A percentile compares a stretch with the other conserved stretches of the same genome.
Evolutionary conservation across 2,888 invertebrate species (phyloP).

Genomic region (Eupithecia subfuscata): DNA sequence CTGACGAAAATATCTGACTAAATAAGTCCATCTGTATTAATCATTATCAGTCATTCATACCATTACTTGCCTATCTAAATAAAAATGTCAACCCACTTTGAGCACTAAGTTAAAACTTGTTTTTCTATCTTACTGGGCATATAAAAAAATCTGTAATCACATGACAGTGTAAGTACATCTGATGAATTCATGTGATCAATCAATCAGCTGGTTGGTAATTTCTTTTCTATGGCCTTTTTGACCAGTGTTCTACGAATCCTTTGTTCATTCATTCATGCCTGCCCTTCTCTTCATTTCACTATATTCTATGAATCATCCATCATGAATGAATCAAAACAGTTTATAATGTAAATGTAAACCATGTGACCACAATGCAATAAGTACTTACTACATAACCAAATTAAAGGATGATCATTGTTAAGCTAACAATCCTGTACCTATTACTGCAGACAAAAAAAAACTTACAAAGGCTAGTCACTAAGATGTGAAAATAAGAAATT

Average conservation of each 20-base stretch:
- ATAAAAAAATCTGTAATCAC: conserved; percentile 53
- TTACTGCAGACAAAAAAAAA: not conserved
- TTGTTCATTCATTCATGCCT: not conserved
- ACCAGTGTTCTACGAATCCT: not conserved
- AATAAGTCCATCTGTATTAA: not conserved
- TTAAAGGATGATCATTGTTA: not conserved
- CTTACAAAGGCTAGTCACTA: not conserved
- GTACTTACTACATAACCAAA: not conserved
- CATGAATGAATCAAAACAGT: not conserved
- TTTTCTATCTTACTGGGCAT: not conserved
- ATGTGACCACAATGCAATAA: not conserved
- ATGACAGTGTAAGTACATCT: conserved; percentile 56
- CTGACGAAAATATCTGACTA: not conserved
- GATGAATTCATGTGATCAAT: conserved; percentile 72
- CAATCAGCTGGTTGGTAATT: conserved; percentile 59
- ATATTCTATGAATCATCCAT: not conserved
- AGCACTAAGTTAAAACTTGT: not conserved
- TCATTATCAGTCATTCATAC: not conserved
- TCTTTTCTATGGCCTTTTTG: conserved; percentile 22
- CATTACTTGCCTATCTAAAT: too few species aligned
- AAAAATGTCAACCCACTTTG: conserved; percentile 1
- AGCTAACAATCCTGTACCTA: not conserved
- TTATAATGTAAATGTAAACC: not conserved
- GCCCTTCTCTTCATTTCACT: not conserved
- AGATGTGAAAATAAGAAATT: not conserved